Evolutionary conservation across 92 coral and sea anemone species (phyloP).

Genomic region (Parazoanthus darwini): DNA sequence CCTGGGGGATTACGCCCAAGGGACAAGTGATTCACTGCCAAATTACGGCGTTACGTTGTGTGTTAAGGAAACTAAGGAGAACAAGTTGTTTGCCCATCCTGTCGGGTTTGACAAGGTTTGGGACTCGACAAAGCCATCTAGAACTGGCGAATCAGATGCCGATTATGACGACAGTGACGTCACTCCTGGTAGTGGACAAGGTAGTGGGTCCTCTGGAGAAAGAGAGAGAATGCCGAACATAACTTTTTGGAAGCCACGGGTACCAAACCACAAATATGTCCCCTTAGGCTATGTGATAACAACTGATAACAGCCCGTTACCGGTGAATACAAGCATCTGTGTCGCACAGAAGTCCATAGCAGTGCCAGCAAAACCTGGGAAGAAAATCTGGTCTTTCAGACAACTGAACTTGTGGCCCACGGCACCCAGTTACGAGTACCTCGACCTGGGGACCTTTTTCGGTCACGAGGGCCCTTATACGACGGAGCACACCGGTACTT

Average conservation of each 20-base stretch:
- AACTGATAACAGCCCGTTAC: conserved; percentile 61
- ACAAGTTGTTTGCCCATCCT: conserved; percentile 49
- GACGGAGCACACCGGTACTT: conserved; percentile 41
- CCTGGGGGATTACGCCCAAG: conserved; percentile 86
- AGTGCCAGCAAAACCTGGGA: conserved; percentile 60
- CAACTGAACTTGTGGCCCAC: conserved; percentile 68
- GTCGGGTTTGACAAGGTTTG: conserved; percentile 65
- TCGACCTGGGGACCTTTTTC: conserved; percentile 56
- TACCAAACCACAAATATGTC: conserved; percentile 61
- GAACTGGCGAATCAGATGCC: conserved; percentile 29
- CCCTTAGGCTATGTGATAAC: conserved; percentile 68
- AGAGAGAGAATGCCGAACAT: conserved; percentile 33
- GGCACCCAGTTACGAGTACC: conserved; percentile 58
- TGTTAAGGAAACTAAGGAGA: conserved; percentile 37
- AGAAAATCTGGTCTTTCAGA: conserved; percentile 70
- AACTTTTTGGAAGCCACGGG: conserved; percentile 74
- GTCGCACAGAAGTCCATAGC: conserved; percentile 69
- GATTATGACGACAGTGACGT: conserved; percentile 35
- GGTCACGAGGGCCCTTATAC: conserved; percentile 55
- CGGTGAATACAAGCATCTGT: conserved; percentile 51
- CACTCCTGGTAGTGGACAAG: conserved; percentile 35
- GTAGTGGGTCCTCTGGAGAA: conserved; percentile 53
- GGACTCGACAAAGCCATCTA: conserved; percentile 54
- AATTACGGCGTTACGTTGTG: conserved; percentile 77
- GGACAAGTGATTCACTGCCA: conserved; percentile 52